Base-by-base conservation (phyloP, 2,113 vertebrate species). In the Numida meleagris region DNA sequence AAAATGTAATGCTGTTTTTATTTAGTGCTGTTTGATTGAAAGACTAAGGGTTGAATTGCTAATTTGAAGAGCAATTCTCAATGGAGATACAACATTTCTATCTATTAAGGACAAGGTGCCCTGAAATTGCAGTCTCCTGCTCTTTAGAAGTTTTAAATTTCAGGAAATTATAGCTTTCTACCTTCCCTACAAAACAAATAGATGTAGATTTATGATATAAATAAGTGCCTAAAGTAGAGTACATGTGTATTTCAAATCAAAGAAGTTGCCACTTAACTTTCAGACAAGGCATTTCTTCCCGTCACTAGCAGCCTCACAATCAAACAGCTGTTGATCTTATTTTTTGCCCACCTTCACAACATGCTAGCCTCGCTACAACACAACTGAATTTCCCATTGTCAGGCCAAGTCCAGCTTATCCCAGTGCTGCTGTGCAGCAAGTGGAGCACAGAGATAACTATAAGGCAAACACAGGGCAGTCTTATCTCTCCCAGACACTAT, bases 31-130 rank as follows among this genome's bases (percentile, higher is more conserved):
- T 84, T 95, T 96, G 92, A 93, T 43, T 73, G 68, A 94, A 94
- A 94, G 89, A 96, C 96, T 95, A 95, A 96, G 66, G 86, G 58
- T 63, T 92, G 57, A 81, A 77, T 92, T 93, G 85, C 86, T 67
- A 95, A 84, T 95, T 89, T 82, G 89, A 94, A 96, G 93, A 73
- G 78, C 76, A 92, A 88, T 95, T 92, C 93, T 83, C 90, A 19
- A 63, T 76, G 84, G 94, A 66, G 63, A 79, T 66, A 59, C 84
- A 91, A 86, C 93, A 96, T 82, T 86, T 61, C 34, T 78, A 77
- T 75, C 92, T 93, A 83, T 93, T 86, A 95, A 93, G 94, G 86
- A 62, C 95, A 97, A 97, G 96, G 92, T 96, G 95, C 73, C 94
- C 95, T 96, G 91, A 96, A 96, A 94, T 74, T 85, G 59, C 75